Conservation (phyloP, 2,797 vertebrate genomes). For the Alosa sapidissima region DNA sequence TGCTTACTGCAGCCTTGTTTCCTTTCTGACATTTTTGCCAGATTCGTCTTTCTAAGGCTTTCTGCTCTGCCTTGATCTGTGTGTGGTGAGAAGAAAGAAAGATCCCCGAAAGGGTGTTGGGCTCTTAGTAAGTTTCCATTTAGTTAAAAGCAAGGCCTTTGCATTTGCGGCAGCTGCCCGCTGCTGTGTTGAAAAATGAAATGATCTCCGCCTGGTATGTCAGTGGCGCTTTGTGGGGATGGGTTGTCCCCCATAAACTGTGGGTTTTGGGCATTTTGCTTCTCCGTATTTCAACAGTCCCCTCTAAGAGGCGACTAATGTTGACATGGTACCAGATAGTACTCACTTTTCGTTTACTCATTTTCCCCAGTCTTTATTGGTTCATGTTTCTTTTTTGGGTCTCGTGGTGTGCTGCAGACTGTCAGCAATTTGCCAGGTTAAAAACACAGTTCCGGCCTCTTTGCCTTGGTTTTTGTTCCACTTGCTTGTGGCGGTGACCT, state of each 20-base stretch:
- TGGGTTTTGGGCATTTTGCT: background rate
- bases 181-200: background rate
- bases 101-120: background rate
- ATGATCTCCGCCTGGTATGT: background rate
- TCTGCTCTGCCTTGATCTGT: background rate
- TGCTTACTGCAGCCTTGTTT: background rate
- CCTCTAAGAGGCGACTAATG: background rate
- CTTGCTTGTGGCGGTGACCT: conserved; percentile 41
- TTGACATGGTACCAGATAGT: background rate
- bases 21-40: background rate
- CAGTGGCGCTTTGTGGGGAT: conserved; percentile 1
- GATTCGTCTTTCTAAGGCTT: background rate
- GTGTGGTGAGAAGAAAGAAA: background rate
- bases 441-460: conserved; percentile 46
- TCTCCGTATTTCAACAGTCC: background rate
- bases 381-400: background rate
- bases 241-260: background rate
- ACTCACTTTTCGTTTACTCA: background rate
- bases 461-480: conserved; percentile 30
- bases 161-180: background rate
- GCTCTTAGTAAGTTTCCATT: background rate
- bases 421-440: conserved; percentile 26
- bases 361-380: background rate
- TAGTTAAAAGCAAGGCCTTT: background rate
- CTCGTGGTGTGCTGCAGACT: background rate